Conservation (phyloP, 2,797 vertebrate species). For the Lepus oiostolus region DNA sequence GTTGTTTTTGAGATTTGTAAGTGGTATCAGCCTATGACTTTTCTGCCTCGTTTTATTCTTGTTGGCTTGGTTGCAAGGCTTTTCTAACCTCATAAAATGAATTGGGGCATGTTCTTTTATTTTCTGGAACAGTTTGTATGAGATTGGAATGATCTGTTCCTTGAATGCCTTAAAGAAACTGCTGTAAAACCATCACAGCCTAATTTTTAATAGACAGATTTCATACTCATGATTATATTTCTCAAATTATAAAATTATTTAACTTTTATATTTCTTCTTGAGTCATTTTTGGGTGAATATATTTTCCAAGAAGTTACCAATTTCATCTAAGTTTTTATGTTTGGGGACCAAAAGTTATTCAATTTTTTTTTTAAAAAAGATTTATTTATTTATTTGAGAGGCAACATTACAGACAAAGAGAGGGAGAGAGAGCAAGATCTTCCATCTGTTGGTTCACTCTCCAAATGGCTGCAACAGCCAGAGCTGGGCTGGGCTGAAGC, state of each 20-base stretch:
- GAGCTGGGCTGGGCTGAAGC: no score
- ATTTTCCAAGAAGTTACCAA: neutral
- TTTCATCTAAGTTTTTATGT: slow-evolving; percentile 49
- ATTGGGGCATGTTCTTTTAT: neutral
- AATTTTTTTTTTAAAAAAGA: neutral
- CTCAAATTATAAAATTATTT: slow-evolving; percentile 26
- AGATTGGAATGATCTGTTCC: slow-evolving; percentile 24
- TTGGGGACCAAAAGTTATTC: slow-evolving; percentile 1
- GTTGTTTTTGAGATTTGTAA: slow-evolving; percentile 51
- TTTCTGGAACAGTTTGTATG: slow-evolving; percentile 39
- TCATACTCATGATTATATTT: slow-evolving; percentile 36
- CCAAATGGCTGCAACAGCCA: no score
- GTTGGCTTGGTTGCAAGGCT: slow-evolving; percentile 32
- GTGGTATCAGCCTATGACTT: neutral
- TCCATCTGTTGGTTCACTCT: no score
- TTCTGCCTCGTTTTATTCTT: slow-evolving; percentile 50
- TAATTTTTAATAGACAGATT: neutral
- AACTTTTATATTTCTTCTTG: slow-evolving; percentile 45
- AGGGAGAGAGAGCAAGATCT: no score
- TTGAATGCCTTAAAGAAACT: slow-evolving; percentile 52
- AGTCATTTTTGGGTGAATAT: slow-evolving; percentile 13
- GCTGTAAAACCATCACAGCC: slow-evolving; percentile 3
- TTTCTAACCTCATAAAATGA: slow-evolving; percentile 42
- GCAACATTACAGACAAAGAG: no score
- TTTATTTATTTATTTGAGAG: no score